These are phyloP conservation scores for Falco berigora DNA, from an alignment of 2,797 vertebrate species.

Conservation along the genomic window DNA sequence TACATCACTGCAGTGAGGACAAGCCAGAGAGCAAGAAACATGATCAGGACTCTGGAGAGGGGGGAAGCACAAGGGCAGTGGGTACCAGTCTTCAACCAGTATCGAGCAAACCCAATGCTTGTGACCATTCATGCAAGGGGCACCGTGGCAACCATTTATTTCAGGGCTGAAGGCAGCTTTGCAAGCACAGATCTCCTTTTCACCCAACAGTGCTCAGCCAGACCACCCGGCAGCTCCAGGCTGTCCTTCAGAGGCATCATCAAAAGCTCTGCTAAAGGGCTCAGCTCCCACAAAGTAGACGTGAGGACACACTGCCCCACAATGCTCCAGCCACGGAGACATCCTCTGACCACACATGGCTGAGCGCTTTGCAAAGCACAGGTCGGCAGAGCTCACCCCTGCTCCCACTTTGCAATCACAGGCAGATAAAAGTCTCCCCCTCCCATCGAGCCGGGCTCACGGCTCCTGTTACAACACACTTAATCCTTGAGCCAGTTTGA, in stretches of 20 bases:
- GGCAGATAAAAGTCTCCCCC: background rate
- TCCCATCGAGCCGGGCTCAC: background rate
- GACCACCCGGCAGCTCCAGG: background rate
- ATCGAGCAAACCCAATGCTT: rapidly evolving
- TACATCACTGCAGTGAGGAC: background rate
- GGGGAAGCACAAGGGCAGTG: too few species aligned
- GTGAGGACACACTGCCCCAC: rapidly evolving
- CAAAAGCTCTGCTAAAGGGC: background rate
- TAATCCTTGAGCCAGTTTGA: slow-evolving; percentile 3
- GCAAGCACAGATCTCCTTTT: background rate
- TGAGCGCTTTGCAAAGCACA: background rate
- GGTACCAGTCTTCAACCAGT: background rate
- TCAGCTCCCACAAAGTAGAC: background rate
- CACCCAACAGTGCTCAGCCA: rapidly evolving
- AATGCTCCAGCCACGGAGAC: rapidly evolving
- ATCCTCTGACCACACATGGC: background rate
- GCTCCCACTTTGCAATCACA: background rate
- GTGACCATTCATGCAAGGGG: background rate
- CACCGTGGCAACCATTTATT: background rate
- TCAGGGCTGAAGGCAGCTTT: rapidly evolving
- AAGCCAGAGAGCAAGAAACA: background rate
- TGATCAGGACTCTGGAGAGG: background rate
- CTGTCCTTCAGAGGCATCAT: background rate
- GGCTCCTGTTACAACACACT: slow-evolving; percentile 45
- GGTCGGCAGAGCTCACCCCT: background rate